Percentiles rank a stretch among this genome's conserved stretches.
Evolutionary conservation across 2,797 vertebrate genomes (phyloP).

Genomic region (Sarcoramphus papa): DNA sequence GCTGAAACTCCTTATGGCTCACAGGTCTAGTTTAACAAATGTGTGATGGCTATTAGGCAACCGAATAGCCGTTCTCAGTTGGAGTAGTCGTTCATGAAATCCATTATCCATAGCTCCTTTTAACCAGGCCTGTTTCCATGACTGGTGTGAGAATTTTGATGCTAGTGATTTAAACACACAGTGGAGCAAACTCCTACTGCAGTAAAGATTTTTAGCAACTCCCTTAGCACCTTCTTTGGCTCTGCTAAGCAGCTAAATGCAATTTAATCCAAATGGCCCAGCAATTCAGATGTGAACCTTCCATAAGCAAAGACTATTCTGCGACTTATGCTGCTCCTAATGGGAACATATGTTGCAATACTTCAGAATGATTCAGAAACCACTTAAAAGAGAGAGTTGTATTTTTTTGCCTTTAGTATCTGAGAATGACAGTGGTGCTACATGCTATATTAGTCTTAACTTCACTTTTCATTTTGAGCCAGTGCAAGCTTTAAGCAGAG

Average conservation of each 20-base stretch:
- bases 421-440: background rate
- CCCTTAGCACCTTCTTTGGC: constrained; percentile 14
- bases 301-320: constrained; percentile 16
- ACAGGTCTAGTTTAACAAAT: background rate
- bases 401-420: background rate
- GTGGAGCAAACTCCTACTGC: background rate
- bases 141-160: constrained; percentile 6
- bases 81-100: background rate
- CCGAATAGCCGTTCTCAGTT: background rate
- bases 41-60: background rate
- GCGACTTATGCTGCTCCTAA: background rate
- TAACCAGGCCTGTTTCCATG: background rate
- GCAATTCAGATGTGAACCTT: constrained; percentile 26
- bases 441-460: background rate
- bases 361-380: constrained; percentile 9
- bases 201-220: background rate
- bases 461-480: background rate
- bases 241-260: constrained; percentile 24
- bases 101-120: background rate
- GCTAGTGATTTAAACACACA: background rate
- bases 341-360: background rate
- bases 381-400: background rate
- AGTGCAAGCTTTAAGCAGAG: background rate
- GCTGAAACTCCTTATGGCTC: background rate
- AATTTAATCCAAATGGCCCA: constrained; percentile 32